Base-by-base conservation (phyloP, 2,888 invertebrate species). In the Sesia apiformis region DNA sequence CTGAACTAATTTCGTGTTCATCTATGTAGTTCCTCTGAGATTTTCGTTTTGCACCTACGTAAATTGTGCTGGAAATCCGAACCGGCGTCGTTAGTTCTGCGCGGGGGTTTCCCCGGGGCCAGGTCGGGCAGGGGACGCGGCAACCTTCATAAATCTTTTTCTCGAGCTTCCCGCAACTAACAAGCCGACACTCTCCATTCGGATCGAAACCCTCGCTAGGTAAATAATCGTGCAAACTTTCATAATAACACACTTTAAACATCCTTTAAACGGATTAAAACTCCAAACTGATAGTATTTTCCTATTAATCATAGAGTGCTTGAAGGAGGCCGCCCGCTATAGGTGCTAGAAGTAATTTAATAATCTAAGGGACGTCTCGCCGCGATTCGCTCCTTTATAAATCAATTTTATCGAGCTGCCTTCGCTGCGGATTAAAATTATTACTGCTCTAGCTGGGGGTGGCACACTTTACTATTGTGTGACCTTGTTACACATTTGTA, bases 111-210 rank as follows among this genome's bases (percentile, higher is more conserved):
- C 87, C 87, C 81, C 66, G 70, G 86, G 84, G 85, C 76, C 76
- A 75, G 74, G 75, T 69, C 74, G 78, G 74, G 74, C 80, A 80
- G 78, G 74, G 74, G 81, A 80, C 78, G 77, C 64, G 72, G 72
- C 70, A 75, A 86, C 87, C 85, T 79, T 77, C 79, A 87, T 87
- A 87, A 88, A 88, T 88, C 89, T 87, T 81, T 81, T 84, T 78
- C 78, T 74, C 78, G 74, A 78, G 77, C 78, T 76, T 70, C 76
- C 80, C 81, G 69, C 82, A 78, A 82, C 83, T 87, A 88, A 87
- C 87, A 84, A 85, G 81, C 81, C 77, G 71, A 69, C 61, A 61
- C 62, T 62, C 62, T 58, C 63, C 57, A 59, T 66, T 65, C 63
- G 65, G 65, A 64, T 65, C 64, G 70, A 71, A 66, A 63, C 70